Evolutionary conservation across 2,113 vertebrate genomes (phyloP), one percentile per base, ranked within the genome.

Genomic region (Heterocephalus glaber): DNA sequence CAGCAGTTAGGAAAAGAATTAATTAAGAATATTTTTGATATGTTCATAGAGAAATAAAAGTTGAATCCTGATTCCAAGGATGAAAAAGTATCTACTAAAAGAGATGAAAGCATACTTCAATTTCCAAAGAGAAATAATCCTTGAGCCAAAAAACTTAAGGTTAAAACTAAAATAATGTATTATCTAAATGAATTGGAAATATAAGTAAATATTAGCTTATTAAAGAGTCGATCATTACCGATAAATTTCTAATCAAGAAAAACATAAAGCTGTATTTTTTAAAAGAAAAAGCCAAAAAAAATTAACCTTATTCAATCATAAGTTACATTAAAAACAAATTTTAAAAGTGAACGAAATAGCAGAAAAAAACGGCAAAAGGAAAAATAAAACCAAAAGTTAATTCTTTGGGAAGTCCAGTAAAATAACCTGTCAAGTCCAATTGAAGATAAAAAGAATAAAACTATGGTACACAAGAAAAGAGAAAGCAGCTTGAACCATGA

Each of bases 241-340:
- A 20, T 52, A 92, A 88, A 76, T 54, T 92, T 89, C 56, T 86
- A 85, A 66, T 81, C 66, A 89, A 94, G 44, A 56, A 84, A 86
- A 93, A 52, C 63, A 80, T 65, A 66, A 41, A 92, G 11, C 72
- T 94, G 26, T 30, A 72, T 63, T 74, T 77, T 76, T 88, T 66
- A 22, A 66, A 86, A 61, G 11, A 79, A 44, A 74, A 92, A 61
- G 20, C 3, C 49, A 81, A 86, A 12, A 81, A 22, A 28, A 92
- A 70, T 86, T 83, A 93, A 49, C 19, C 52, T 82, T 35, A 66
- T 47, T 85, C 33, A 92, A 44, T 83, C 65, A 66, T 35, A 52
- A 61, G 13, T 68, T 93, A 83, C 54, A 65, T 49, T 52, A n/a
- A 63, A 49, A 63, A 44, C 30, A 22, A 63, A 54, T 28, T 66